Conservation (phyloP, 2,113 vertebrate species). For the Gambusia holbrooki region DNA sequence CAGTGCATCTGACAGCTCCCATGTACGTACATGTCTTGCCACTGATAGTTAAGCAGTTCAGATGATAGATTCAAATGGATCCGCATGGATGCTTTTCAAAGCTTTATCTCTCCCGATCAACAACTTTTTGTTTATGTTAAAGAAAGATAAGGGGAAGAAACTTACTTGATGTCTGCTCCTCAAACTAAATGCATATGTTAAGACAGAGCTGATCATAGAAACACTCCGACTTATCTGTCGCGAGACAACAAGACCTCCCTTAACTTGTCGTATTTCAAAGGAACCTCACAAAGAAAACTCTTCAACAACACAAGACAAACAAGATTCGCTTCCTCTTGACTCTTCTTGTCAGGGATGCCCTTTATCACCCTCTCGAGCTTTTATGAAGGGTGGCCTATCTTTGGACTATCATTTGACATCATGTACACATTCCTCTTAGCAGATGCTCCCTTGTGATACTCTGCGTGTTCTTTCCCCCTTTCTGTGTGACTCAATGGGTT, state of each 20-base stretch:
- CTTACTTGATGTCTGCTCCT: conserved; percentile 41
- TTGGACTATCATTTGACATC: conserved; percentile 80
- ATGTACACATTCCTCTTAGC: conserved; percentile 78
- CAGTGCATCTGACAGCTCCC: conserved; percentile 47
- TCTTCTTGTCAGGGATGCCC: conserved; percentile 57
- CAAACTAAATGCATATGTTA: conserved; percentile 49
- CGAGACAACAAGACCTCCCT: conserved; percentile 46
- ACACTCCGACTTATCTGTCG: conserved; percentile 70
- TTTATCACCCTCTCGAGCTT: conserved; percentile 62
- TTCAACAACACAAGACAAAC: conserved; percentile 65
- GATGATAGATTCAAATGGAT: conserved; percentile 59
- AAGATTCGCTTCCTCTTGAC: conserved; percentile 64
- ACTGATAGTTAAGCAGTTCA: conserved; percentile 42
- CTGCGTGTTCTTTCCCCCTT: conserved; percentile 72
- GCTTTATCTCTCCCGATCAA: conserved; percentile 51
- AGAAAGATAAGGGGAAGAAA: conserved; percentile 28
- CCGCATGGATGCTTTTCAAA: conserved; percentile 48
- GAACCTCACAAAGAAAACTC: conserved; percentile 64
- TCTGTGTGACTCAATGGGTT: conserved; percentile 68
- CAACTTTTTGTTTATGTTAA: conserved; percentile 40
- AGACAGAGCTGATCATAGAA: conserved; percentile 59
- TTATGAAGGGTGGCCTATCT: conserved; percentile 75
- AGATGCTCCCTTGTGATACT: conserved; percentile 81
- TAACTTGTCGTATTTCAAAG: conserved; percentile 40
- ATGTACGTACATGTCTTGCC: conserved; percentile 66